These are phyloP conservation scores for Tapera naevia DNA, from an alignment of 2,797 vertebrate species.

Conservation along the genomic window DNA sequence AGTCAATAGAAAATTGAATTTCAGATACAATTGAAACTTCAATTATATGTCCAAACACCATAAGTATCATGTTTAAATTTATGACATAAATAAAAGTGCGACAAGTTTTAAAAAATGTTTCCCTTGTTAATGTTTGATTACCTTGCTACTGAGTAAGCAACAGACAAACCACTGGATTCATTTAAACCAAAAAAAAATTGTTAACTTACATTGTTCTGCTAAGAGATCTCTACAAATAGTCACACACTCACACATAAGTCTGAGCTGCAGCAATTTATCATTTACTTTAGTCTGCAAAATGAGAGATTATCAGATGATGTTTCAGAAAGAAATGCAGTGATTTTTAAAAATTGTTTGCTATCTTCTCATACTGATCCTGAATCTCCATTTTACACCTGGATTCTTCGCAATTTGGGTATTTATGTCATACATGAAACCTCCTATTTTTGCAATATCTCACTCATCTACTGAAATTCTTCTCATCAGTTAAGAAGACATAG, in stretches of 20 bases:
- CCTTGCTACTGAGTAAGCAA: neutral
- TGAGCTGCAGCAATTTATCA: neutral
- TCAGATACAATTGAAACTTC: neutral
- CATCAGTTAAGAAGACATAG: neutral
- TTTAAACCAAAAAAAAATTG: neutral
- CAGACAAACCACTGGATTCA: neutral
- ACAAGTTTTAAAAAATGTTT: neutral
- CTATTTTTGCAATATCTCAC: neutral
- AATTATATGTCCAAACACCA: neutral
- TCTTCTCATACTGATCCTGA: neutral
- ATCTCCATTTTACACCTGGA: neutral
- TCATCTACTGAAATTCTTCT: neutral
- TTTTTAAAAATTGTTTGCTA: neutral
- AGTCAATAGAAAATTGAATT: neutral
- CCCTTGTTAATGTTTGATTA: neutral
- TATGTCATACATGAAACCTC: neutral
- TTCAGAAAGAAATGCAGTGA: neutral
- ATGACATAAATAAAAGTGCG: neutral
- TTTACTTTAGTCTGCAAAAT: neutral
- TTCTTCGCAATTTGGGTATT: neutral
- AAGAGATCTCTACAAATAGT: neutral
- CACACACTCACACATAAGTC: neutral
- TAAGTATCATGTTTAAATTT: neutral
- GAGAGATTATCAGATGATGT: neutral
- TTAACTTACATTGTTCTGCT: neutral